A percentile compares a stretch with the other conserved stretches of the same genome.
phyloP scores from a whole-genome alignment of 2,888 invertebrate genomes.

The Drosophila planitibia region DNA sequence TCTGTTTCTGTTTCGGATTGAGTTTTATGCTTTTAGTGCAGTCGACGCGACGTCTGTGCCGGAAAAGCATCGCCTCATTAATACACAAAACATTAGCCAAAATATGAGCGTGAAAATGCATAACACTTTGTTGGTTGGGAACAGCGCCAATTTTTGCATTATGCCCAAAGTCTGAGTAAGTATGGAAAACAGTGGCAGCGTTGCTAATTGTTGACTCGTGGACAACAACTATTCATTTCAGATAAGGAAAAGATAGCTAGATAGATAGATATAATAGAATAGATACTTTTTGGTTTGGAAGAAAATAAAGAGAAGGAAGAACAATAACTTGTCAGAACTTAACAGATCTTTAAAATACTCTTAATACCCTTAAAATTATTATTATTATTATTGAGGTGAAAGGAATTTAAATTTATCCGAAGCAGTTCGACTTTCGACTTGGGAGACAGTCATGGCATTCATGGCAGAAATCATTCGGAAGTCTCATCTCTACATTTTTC shows the following conservation, averaged over 20 bases:
- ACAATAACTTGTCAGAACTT: neutral
- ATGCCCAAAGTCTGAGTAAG: constrained; percentile 18
- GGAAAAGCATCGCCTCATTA: constrained; percentile 67
- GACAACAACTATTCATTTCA: neutral
- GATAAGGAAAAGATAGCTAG: neutral
- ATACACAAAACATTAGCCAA: constrained; percentile 62
- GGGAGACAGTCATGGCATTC: neutral
- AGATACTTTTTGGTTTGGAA: neutral
- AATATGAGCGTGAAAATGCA: constrained; percentile 56
- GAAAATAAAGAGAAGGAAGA: neutral
- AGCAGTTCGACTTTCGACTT: neutral
- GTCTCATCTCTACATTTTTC: neutral
- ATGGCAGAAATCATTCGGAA: neutral
- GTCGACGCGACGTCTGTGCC: constrained; percentile 55
- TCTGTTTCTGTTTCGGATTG: neutral
- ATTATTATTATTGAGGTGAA: neutral
- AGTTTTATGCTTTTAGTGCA: constrained; percentile 40
- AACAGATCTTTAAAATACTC: neutral
- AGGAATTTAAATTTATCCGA: neutral
- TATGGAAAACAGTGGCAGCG: neutral
- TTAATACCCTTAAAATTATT: neutral
- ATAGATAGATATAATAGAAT: neutral
- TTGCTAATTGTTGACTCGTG: constrained; percentile 2
- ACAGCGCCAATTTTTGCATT: constrained; percentile 72
- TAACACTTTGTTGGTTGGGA: constrained; percentile 63